Base-by-base conservation (phyloP, 1,140 invertebrate species). In the Manduca sexta region DNA sequence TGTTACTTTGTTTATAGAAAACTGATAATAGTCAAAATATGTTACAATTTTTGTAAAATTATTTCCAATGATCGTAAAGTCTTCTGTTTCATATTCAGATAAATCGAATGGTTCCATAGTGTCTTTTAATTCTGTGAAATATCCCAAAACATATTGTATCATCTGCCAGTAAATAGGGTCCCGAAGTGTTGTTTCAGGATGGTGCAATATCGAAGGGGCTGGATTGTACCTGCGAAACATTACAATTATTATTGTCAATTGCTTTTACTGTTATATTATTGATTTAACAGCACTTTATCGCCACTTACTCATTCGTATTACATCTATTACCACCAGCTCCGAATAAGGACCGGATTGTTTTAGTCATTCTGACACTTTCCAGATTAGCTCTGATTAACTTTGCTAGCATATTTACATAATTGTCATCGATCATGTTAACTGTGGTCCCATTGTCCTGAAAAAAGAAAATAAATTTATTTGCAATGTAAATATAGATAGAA, bases 81-180 rank as follows among this genome's bases (percentile, higher is more conserved):
- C 87, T 1, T 80, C 69, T 51, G 84, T 88, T 41, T 75, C 62
- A 39, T 77, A 87, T 76, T 61, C 86, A 79, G 73, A 90, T 56
- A 88, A 81, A 49, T 90, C 89, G 61, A 89, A 91, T 26, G 88
- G 86, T 38, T 88, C 77, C 2, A 91, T 74, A 17, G 86, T 84
- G 17, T 87, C 66, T 26, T 89, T 88, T 62, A 88, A 87, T 66
- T 88, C 84, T 38, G 83, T 70, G 50, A 89, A 89, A 46, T 89
- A 89, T 35, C 80, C 74, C 1, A 91, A 60, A 41, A 91, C 80
- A 11, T 78, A 87, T 59, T 90, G 88, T 53, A 89, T 88, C 30
- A 92, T 78, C 34, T 87, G 79, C 75, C 88, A 92, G 75, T 91
- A 91, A 2, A 87, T 76, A 1, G 91, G 91, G 55, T 92, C 91